Base-by-base conservation (phyloP, 2,113 vertebrate species). In the Spheniscus mendiculus region DNA sequence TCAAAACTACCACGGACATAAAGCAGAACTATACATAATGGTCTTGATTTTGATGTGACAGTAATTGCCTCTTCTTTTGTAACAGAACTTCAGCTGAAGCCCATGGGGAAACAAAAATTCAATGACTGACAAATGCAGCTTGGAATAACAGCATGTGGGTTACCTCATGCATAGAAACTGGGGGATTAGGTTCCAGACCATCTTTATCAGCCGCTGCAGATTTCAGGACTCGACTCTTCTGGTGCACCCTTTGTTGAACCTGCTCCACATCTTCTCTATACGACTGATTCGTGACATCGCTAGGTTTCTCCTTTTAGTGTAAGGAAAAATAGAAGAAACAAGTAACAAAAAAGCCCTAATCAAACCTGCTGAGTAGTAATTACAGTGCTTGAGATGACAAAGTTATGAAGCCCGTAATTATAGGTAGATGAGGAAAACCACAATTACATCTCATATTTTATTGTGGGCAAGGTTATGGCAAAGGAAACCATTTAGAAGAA, bases 21-120 rank as follows among this genome's bases (percentile, higher is more conserved):
- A 78, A 47, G 26, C 44, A 63, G 20, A 82, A 55, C 32, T 22
- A 62, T 6, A 62, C 29, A 86, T n/a, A 90, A 83, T 26, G 5
- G n/a, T 63, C 72, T 91, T 96, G 90, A 94, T 90, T 96, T 95
- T 93, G 81, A 92, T 82, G 45, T 25, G 73, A 87, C 70, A 73
- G 65, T 36, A 81, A 47, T 42, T 74, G 34, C 72, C 52, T 69
- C 42, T 87, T 95, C 56, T 90, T 83, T 58, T 49, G 34, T 38
- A 93, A 71, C 17, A 77, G 34, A 78, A 50, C 29, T 95, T 91
- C 77, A 95, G 38, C 45, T 69, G 44, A 79, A 52, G 34, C 12
- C 29, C 38, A 42, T 1, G 5, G 13, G 23, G n/a, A 66, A 77
- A 66, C 19, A 73, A 85, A 89, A 87, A 67, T 0, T 18, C 50